A percentile compares a stretch with the other conserved stretches of the same genome.
Evolutionary conservation across 2,888 invertebrate species (phyloP).

Genomic region (Oxycera nigricornis): DNA sequence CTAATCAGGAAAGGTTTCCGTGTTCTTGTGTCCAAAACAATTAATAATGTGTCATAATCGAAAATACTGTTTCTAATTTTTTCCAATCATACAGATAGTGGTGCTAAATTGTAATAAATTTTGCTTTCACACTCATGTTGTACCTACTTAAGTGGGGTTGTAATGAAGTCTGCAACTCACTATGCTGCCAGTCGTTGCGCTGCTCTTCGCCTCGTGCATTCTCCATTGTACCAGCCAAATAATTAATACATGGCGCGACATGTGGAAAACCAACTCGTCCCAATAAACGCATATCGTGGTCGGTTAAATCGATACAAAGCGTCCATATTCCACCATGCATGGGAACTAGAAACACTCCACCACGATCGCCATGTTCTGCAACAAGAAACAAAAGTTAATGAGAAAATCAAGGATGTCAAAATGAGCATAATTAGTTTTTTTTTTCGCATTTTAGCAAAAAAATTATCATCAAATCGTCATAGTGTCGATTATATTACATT

Average conservation of each 20-base stretch:
- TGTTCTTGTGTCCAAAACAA: too few species aligned
- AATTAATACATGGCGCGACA: constrained; percentile 76
- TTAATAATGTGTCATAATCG: neutral
- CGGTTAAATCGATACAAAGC: constrained; percentile 81
- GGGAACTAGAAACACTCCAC: constrained; percentile 77
- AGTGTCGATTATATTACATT: too few species aligned
- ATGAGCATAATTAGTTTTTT: too few species aligned
- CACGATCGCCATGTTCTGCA: constrained; percentile 62
- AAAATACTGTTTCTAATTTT: too few species aligned
- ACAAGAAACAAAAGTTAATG: constrained; percentile 21
- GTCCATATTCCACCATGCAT: constrained; percentile 94
- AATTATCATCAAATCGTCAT: too few species aligned
- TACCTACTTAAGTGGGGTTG: constrained; percentile 62
- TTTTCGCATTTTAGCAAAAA: too few species aligned
- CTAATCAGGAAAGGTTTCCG: neutral
- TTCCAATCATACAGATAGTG: neutral
- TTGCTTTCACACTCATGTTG: constrained; percentile 46
- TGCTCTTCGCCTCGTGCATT: constrained; percentile 72
- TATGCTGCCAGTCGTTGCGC: constrained; percentile 80
- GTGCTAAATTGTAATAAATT: neutral
- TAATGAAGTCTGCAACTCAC: constrained; percentile 66
- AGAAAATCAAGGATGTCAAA: neutral
- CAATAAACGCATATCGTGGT: constrained; percentile 75
- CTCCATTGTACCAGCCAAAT: constrained; percentile 74
- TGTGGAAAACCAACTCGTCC: constrained; percentile 71